phyloP scores from a whole-genome alignment of 1,140 invertebrate genomes.

The Mya arenaria region DNA sequence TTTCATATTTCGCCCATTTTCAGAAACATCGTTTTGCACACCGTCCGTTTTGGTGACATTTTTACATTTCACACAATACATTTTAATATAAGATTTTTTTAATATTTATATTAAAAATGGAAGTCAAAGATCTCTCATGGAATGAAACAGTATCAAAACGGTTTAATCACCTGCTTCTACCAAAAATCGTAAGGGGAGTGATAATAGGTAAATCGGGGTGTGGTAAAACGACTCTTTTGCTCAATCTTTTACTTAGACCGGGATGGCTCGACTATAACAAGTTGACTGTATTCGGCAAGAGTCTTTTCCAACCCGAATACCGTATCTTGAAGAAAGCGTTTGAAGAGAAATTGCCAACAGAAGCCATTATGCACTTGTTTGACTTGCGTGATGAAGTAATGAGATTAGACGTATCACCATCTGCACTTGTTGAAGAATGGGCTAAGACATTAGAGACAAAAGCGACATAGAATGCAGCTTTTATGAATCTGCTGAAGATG shows the following conservation, averaged over 20 bases:
- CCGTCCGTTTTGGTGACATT: neutral
- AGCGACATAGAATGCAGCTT: slow-evolving; percentile 21
- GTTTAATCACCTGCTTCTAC: slow-evolving; percentile 14
- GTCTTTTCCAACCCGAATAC: slow-evolving; percentile 4
- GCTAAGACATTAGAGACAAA: neutral
- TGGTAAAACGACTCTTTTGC: slow-evolving; percentile 20
- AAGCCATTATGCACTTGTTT: slow-evolving; percentile 7
- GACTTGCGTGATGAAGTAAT: neutral
- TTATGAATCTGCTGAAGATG: slow-evolving; percentile 38
- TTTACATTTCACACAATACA: slow-evolving; percentile 16
- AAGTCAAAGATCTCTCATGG: slow-evolving; percentile 53
- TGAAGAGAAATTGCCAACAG: slow-evolving; percentile 1
- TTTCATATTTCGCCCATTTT: neutral
- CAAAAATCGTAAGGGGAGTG: neutral
- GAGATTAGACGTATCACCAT: neutral
- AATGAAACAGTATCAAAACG: slow-evolving; percentile 29
- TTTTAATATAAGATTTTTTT: neutral
- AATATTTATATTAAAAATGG: slow-evolving; percentile 44
- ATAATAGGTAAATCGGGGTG: neutral
- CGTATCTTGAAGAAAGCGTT: neutral
- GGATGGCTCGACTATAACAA: slow-evolving; percentile 4
- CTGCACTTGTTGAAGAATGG: neutral
- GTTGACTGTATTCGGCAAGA: neutral
- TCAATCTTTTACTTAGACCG: slow-evolving; percentile 1
- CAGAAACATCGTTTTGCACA: neutral